Conservation (phyloP, 2,113 vertebrate genomes). For the Nesogale talazaci region DNA sequence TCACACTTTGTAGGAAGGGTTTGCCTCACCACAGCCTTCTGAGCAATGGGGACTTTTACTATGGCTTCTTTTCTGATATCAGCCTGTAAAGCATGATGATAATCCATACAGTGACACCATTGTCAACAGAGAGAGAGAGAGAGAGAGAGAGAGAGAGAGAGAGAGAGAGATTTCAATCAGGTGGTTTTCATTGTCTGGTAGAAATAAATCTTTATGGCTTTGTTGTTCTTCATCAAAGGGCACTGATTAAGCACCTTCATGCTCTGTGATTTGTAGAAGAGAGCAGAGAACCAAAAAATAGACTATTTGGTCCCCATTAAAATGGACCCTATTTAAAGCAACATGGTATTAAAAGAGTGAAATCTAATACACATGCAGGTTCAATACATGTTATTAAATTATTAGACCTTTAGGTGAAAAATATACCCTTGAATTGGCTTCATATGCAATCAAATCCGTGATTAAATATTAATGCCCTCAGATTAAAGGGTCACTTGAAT, state of each 20-base stretch:
- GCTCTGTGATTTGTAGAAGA: background rate
- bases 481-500: slow-evolving; percentile 24
- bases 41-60: slow-evolving; percentile 73
- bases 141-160: slow-evolving; percentile 71
- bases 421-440: background rate
- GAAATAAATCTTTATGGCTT: background rate
- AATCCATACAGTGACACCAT: slow-evolving; percentile 68
- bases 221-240: background rate
- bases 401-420: slow-evolving; percentile 55
- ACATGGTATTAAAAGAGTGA: background rate
- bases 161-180: slow-evolving; percentile 53
- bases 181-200: background rate
- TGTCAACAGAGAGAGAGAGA: slow-evolving; percentile 69
- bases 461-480: slow-evolving; percentile 56
- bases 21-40: slow-evolving; percentile 69
- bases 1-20: slow-evolving; percentile 74
- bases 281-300: background rate
- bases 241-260: background rate
- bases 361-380: background rate
- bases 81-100: slow-evolving; percentile 65
- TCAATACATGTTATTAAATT: slow-evolving; percentile 23
- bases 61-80: slow-evolving; percentile 62
- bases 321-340: slow-evolving; percentile 3
- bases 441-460: slow-evolving; percentile 10
- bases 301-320: background rate